Base-by-base conservation (phyloP, 1,140 invertebrate genomes). In the Trichonephila clavipes region DNA sequence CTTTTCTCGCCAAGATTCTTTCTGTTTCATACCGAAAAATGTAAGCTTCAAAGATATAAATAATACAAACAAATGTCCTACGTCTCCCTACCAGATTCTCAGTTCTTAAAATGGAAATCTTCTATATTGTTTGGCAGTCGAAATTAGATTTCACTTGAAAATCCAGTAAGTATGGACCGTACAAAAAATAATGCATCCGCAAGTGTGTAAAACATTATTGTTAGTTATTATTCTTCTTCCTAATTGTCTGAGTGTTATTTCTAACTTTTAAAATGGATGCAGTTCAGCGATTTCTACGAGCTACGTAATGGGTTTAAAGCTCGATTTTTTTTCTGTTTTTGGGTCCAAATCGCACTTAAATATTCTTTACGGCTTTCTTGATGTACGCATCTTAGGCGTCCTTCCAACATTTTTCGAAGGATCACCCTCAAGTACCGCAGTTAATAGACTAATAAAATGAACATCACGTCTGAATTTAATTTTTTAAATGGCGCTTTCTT, bases 361-460 rank as follows among this genome's bases (percentile, higher is more conserved):
- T 81, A 90, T 81, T 85, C 77, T 92, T 92, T 92, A 92, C 81
- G 59, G 62, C 90, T 85, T 85, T 85, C 81, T 66, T 85, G 72
- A 66, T 64, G 90, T 81, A 64, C 90, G 34, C 72, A 40, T 81
- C 34, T 85, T 69, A 40, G 40, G 72, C 58, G 44, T 44, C 28
- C 44, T 21, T 82, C 69, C 66, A 62, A 85, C 77, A 59, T 85
- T 92, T 92, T 92, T n/a, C 18, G 81, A 83, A 92, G 58, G 90
- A 85, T 85, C 90, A 51, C 90, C n/a, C 69, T 58, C 81, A 92
- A 85, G 59, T 51, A 64, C n/a, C 24, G 61, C 61, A 69, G 90
- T 92, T 92, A 92, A 92, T 92, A 77, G 90, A 40, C 59, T 92
- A 92, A 92, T 92, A 92, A 92, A 92, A 92, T 83, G 90, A 82